Conservation (phyloP, 2,113 vertebrate species). For the Thermophis baileyi region DNA sequence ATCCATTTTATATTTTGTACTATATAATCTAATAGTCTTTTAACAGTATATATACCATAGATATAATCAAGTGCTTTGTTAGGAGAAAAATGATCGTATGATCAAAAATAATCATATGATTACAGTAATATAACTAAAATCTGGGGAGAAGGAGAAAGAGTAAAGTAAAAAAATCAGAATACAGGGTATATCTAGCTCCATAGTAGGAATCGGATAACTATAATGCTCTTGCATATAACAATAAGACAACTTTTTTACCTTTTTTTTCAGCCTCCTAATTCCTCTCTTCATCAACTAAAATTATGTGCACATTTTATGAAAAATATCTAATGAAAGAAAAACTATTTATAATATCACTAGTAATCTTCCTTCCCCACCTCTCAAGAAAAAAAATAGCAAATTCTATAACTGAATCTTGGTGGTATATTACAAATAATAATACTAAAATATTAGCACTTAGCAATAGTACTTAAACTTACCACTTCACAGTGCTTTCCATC, state of each 20-base stretch:
- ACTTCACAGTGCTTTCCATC: not conserved
- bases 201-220: not conserved
- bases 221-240: not conserved
- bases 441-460: not conserved
- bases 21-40: not conserved
- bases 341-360: not conserved
- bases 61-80: not conserved
- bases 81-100: not conserved
- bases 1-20: not conserved
- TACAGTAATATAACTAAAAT: not conserved
- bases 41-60: not conserved
- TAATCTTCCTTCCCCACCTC: not conserved
- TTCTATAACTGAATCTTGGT: not conserved
- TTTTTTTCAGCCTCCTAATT: not conserved
- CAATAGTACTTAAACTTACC: not conserved
- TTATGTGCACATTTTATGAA: not conserved
- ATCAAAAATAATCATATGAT: not conserved
- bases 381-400: not conserved
- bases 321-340: not conserved
- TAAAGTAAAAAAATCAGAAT: not conserved
- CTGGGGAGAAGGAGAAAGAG: not conserved
- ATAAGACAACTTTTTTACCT: not conserved
- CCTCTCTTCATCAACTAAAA: not conserved
- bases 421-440: not conserved
- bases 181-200: not conserved